Evolutionary conservation across 2,888 invertebrate genomes (phyloP).

Genomic region (Tetragonula carbonaria): DNA sequence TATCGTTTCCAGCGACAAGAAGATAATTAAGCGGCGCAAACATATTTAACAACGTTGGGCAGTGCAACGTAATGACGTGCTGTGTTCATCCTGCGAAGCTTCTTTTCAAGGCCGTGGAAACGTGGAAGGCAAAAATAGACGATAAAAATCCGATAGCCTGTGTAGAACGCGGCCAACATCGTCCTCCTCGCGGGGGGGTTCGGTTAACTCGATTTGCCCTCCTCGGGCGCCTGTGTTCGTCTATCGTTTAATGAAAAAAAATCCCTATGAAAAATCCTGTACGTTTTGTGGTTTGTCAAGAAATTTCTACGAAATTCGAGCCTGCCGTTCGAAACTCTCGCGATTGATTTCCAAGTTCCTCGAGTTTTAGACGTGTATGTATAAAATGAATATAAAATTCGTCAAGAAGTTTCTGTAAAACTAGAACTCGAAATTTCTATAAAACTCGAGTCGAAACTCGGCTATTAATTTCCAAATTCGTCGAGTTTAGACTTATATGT

Average conservation of each 20-base stretch:
- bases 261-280: constrained; percentile 12
- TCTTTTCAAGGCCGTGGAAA: constrained; percentile 48
- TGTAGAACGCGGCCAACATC: not conserved
- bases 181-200: not conserved
- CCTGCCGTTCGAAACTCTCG: not conserved
- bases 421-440: constrained; percentile 6
- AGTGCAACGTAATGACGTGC: not conserved
- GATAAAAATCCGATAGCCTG: constrained; percentile 53
- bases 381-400: too few species aligned
- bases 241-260: constrained; percentile 16
- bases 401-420: too few species aligned
- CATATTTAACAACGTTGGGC: constrained; percentile 26
- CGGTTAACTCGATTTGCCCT: constrained; percentile 36
- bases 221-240: constrained; percentile 4
- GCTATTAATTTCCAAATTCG: not conserved
- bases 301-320: constrained; percentile 8
- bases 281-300: not conserved
- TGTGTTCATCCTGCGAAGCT: not conserved
- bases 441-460: not conserved
- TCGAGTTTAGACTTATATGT: not conserved
- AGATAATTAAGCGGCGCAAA: constrained; percentile 39
- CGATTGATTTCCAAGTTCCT: too few species aligned
- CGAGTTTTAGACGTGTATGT: not conserved
- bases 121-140: constrained; percentile 42
- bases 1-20: constrained; percentile 28